Evolutionary conservation across 2,888 invertebrate species (phyloP).

Genomic region (Epinotia bilunana): DNA sequence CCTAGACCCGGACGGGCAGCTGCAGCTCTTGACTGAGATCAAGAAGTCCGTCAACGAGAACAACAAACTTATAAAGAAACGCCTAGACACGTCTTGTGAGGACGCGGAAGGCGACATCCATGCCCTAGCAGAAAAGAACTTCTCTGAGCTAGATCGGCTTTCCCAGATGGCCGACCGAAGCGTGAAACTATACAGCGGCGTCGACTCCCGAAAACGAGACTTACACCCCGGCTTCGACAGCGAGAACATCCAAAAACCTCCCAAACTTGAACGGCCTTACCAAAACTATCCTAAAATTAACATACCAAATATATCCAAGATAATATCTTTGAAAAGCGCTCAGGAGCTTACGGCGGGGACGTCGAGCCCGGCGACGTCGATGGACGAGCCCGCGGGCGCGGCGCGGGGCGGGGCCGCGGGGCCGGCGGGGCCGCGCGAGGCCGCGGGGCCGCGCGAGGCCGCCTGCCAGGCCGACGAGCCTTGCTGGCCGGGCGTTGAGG

Average conservation of each 20-base stretch:
- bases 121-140: slow-evolving; percentile 76
- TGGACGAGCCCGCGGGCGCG: slow-evolving; percentile 74
- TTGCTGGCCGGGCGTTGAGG: slow-evolving; percentile 81
- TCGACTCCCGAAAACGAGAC: slow-evolving; percentile 69
- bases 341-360: slow-evolving; percentile 56
- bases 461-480: slow-evolving; percentile 63
- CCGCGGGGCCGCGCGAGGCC: slow-evolving; percentile 47
- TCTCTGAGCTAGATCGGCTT: slow-evolving; percentile 74
- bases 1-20: slow-evolving; percentile 67
- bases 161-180: slow-evolving; percentile 80
- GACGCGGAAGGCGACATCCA: slow-evolving; percentile 66
- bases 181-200: slow-evolving; percentile 73
- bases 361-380: slow-evolving; percentile 70
- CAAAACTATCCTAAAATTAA: slow-evolving; percentile 67
- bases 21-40: slow-evolving; percentile 75
- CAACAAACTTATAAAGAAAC: slow-evolving; percentile 76
- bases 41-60: slow-evolving; percentile 76
- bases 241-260: slow-evolving; percentile 68
- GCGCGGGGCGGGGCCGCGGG: slow-evolving; percentile 51
- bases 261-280: slow-evolving; percentile 52
- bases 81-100: slow-evolving; percentile 61
- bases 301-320: slow-evolving; percentile 75
- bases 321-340: slow-evolving; percentile 69
- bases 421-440: slow-evolving; percentile 30
- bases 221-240: slow-evolving; percentile 76